A percentile compares a stretch with the other conserved stretches of the same genome.
These are phyloP conservation scores for Lasioglossum oenotherae DNA, from an alignment of 2,888 invertebrate genomes.

Conservation along the genomic window DNA sequence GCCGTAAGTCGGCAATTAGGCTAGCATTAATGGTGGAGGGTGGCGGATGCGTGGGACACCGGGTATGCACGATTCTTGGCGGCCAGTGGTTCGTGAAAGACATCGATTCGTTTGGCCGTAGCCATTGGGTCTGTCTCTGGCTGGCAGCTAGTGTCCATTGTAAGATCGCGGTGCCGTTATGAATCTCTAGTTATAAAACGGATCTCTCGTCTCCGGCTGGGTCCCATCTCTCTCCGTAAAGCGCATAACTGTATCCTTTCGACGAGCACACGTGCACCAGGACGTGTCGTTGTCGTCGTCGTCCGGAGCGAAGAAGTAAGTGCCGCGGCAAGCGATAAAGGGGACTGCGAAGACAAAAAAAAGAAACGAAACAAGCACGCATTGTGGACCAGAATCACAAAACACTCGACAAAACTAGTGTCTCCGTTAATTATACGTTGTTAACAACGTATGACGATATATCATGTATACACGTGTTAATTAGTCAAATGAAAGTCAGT, in stretches of 20 bases:
- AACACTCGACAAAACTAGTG: neutral
- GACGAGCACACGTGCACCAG: constrained; percentile 65
- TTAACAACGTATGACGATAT: neutral
- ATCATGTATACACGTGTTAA: too few relatives aligned
- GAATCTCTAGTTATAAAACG: constrained; percentile 81
- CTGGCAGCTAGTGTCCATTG: constrained; percentile 66
- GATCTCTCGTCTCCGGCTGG: constrained; percentile 73
- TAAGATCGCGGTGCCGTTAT: constrained; percentile 79
- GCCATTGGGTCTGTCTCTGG: constrained; percentile 54
- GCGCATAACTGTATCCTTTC: constrained; percentile 80
- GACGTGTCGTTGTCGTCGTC: constrained; percentile 26
- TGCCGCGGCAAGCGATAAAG: neutral
- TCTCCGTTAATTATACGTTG: constrained; percentile 12
- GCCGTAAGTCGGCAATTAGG: neutral
- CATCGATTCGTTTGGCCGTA: constrained; percentile 42
- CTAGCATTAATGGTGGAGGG: neutral
- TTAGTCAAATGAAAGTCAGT: too few relatives aligned
- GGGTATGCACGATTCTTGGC: neutral
- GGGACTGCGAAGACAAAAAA: neutral
- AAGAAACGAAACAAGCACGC: neutral
- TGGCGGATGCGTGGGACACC: neutral
- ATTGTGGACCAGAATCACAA: neutral
- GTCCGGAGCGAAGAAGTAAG: constrained; percentile 11
- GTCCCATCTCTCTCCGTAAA: constrained; percentile 55
- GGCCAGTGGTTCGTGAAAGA: constrained; percentile 38